These are phyloP conservation scores for Notocelia uddmanniana DNA, from an alignment of 2,888 invertebrate species.

Conservation along the genomic window DNA sequence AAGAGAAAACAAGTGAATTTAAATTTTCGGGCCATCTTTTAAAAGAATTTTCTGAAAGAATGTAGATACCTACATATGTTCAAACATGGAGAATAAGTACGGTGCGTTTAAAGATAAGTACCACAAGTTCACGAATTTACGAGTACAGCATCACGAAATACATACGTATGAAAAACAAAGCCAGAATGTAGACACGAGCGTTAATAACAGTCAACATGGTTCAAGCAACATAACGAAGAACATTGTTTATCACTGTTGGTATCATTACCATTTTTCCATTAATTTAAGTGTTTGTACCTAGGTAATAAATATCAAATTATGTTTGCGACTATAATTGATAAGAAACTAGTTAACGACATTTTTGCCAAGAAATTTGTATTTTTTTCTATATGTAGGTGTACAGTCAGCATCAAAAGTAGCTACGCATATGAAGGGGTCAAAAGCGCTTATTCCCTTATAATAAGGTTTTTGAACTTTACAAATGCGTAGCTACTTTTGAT, in stretches of 20 bases:
- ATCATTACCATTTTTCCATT: neutral
- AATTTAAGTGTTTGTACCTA: neutral
- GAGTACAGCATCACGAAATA: neutral
- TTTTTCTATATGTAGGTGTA: no score
- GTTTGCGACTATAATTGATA: neutral
- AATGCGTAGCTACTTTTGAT: no score
- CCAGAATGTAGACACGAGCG: neutral
- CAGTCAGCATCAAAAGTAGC: no score
- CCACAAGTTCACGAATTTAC: neutral
- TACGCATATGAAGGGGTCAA: no score
- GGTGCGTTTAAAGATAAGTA: neutral
- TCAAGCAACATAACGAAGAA: neutral
- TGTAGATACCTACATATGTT: no score
- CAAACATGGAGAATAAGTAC: neutral
- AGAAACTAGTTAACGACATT: neutral
- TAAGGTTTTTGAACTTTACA: no score
- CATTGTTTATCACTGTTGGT: neutral
- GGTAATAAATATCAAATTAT: neutral
- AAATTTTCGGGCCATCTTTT: no score
- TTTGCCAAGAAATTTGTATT: neutral
- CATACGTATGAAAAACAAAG: conserved; percentile 3
- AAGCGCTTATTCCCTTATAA: no score
- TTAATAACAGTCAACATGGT: neutral
- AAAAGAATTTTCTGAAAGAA: no score
- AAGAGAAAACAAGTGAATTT: no score